Evolutionary conservation across 2,888 invertebrate genomes (phyloP).

Genomic region (Agelastica alni): DNA sequence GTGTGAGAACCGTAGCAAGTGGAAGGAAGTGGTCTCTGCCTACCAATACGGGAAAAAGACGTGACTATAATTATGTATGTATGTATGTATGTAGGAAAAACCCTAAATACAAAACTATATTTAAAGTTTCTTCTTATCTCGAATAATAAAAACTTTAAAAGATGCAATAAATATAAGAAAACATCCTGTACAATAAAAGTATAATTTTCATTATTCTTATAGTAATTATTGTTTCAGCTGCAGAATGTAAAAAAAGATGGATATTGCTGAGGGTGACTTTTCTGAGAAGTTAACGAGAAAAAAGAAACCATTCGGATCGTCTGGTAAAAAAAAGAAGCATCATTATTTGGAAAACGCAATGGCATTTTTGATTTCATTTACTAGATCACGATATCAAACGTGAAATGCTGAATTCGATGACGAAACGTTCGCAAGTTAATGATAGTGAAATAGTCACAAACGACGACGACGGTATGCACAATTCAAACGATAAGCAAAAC

Average conservation of each 20-base stretch:
- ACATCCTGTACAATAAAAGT: conserved; percentile 7
- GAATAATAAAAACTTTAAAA: conserved; percentile 9
- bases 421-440: conserved; percentile 14
- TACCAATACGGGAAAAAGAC: too few relatives aligned
- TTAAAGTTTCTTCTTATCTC: conserved; percentile 2
- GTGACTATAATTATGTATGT: too few relatives aligned
- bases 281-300: conserved; percentile 17
- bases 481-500: conserved; percentile 8
- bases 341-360: conserved; percentile 20
- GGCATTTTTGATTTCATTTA: conserved; percentile 17
- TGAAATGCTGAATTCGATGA: conserved; percentile 20
- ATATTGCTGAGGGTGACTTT: conserved; percentile 19
- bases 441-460: conserved; percentile 10
- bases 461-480: conserved; percentile 10
- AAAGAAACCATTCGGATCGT: conserved; percentile 11
- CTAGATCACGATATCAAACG: conserved; percentile 21
- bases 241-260: conserved; percentile 23
- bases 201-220: conserved; percentile 8
- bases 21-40: too few relatives aligned
- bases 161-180: conserved; percentile 12
- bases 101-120: too few relatives aligned
- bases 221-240: conserved; percentile 17
- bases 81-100: too few relatives aligned
- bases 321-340: conserved; percentile 22
- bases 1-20: too few relatives aligned